Conservation (phyloP, 2,113 vertebrate species). For the Willisornis vidua region DNA sequence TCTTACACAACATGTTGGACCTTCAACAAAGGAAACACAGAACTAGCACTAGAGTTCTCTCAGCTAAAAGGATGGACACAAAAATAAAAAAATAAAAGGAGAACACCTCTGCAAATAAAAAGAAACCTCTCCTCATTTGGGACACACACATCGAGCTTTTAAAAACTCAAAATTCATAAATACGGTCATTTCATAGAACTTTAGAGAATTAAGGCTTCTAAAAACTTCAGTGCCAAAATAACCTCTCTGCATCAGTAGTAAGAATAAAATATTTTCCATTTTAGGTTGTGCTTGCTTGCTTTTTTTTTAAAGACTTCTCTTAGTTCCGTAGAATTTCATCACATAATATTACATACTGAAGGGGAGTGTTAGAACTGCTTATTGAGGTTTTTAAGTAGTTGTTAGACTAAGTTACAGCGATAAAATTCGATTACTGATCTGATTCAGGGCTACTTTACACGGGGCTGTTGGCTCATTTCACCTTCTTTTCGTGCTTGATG, state of each 20-base stretch:
- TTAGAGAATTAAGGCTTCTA: constrained; percentile 79
- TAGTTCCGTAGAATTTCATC: constrained; percentile 70
- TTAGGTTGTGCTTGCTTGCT: constrained; percentile 74
- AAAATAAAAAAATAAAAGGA: constrained; percentile 38
- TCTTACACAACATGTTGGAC: neutral
- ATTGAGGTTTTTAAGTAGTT: constrained; percentile 76
- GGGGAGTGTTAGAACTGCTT: constrained; percentile 76
- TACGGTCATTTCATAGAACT: constrained; percentile 28
- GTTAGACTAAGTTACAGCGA: constrained; percentile 78
- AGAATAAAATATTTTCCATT: constrained; percentile 69
- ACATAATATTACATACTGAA: constrained; percentile 70
- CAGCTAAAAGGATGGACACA: constrained; percentile 13
- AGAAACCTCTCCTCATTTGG: constrained; percentile 56
- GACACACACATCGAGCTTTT: constrained; percentile 50
- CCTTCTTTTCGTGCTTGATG: constrained; percentile 91
- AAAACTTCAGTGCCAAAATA: constrained; percentile 75
- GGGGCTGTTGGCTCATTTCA: constrained; percentile 82
- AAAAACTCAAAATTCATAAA: constrained; percentile 70
- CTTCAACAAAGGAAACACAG: constrained; percentile 28
- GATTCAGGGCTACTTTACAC: constrained; percentile 53
- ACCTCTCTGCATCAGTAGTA: constrained; percentile 72
- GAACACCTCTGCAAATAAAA: constrained; percentile 49
- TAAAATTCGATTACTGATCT: constrained; percentile 70
- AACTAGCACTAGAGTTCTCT: constrained; percentile 49
- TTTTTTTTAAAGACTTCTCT: constrained; percentile 44